Percentiles rank a stretch among this genome's conserved stretches.
Evolutionary conservation across 2,888 invertebrate genomes (phyloP).

Genomic region (Priocnemis perturbator): DNA sequence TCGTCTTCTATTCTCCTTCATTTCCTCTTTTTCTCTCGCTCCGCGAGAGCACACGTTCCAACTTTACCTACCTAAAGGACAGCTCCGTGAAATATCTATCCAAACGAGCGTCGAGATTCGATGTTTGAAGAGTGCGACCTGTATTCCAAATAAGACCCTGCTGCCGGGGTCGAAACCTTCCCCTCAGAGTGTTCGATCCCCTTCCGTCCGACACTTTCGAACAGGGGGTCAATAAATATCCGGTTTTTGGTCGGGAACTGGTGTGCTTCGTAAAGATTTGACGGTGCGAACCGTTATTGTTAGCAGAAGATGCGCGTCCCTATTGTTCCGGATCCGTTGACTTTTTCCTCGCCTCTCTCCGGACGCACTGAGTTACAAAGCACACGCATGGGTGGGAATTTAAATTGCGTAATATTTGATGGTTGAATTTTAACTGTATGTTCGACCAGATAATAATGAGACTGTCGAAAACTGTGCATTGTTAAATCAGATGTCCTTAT

Average conservation of each 20-base stretch:
- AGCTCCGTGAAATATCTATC: slow-evolving; percentile 47
- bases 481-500: no score
- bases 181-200: not conserved
- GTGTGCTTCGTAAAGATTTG: no score
- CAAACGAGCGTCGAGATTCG: slow-evolving; percentile 34
- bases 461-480: no score
- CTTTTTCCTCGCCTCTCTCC: no score
- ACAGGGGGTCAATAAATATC: slow-evolving; percentile 1
- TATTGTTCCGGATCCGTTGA: no score
- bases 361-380: no score
- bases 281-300: no score
- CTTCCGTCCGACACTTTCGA: not conserved
- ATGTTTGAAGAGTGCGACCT: slow-evolving; percentile 33
- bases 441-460: no score
- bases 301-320: no score
- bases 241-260: not conserved
- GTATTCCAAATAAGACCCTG: slow-evolving; percentile 21
- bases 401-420: no score
- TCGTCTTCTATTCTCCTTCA: slow-evolving; percentile 1
- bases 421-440: no score
- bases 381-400: no score
- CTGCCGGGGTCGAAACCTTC: not conserved
- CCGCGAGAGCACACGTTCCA: slow-evolving; percentile 20
- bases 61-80: slow-evolving; percentile 43
- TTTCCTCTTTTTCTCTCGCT: slow-evolving; percentile 21